These are phyloP conservation scores for Scatophagus argus DNA, from an alignment of 2,113 vertebrate genomes.

Conservation along the genomic window DNA sequence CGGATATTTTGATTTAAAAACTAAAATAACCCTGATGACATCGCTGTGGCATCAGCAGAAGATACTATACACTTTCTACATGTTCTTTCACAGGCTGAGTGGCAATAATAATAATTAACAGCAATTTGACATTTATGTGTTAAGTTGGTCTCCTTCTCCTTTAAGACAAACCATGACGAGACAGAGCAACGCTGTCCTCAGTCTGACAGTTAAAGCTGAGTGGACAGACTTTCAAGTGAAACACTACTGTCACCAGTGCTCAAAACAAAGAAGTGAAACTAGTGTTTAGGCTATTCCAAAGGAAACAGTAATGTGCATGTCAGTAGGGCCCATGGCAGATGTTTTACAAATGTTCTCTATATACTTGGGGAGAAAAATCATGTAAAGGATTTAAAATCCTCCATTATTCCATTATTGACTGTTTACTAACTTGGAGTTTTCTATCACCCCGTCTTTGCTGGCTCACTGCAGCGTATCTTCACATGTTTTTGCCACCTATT, in stretches of 20 bases:
- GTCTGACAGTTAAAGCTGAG: constrained; percentile 6
- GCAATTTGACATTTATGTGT: neutral
- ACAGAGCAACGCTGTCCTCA: neutral
- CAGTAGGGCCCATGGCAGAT: neutral
- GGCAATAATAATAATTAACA: neutral
- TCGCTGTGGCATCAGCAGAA: neutral
- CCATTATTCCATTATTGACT: no score
- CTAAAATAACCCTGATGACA: neutral
- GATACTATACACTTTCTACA: neutral
- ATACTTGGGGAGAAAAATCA: no score
- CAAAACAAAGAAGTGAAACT: constrained; percentile 46
- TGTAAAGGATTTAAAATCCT: no score
- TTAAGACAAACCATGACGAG: neutral
- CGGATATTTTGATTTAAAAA: neutral
- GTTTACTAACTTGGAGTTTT: no score
- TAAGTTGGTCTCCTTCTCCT: neutral
- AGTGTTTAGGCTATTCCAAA: neutral
- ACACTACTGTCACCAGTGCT: neutral
- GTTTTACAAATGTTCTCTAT: neutral
- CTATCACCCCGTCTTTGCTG: no score
- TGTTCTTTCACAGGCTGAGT: neutral
- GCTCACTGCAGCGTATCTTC: no score
- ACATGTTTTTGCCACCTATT: no score
- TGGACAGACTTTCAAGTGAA: constrained; percentile 12
- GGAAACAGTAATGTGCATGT: neutral